Evolutionary conservation across 2,888 invertebrate genomes (phyloP), one percentile per base, ranked within the genome.

Genomic region (Acrobasis consociella): DNA sequence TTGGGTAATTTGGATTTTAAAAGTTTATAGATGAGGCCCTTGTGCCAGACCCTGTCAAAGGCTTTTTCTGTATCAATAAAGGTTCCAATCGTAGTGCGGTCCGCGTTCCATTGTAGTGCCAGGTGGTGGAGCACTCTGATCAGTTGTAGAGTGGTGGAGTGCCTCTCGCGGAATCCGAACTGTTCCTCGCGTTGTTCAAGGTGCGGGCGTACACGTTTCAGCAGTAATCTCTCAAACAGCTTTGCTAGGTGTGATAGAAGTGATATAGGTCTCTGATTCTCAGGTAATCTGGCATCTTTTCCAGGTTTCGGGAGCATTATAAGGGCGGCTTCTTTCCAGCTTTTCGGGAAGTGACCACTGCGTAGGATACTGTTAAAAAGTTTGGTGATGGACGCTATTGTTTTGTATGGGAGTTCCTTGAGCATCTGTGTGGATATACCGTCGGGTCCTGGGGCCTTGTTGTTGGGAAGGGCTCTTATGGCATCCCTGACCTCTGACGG

Each of bases 21-120:
- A 9, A 77, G 55, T 50, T 77, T 78, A 62, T 61, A 70, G 0
- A 76, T 8, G 1, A 79, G 71, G 3, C 78, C 75, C 0, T 61
- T 52, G 60, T 78, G 76, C 77, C 77, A 76, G 0, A 80, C 75
- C 0, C 69, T 31, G 61, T 78, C 76, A 63, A 80, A 76, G 5
- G 75, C 72, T 62, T 77, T 75, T 59, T 71, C 74, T 62, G 76
- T 70, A 62, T 77, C 74, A 0, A 76, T 67, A 56, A 75, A 70
- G 2, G 75, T 73, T 9, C 69, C 71, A 9, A 62, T 71, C 1
- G 67, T 37, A 49, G 39, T 38, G 15, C 65, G 63, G 0, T 50
- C 51, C 52, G 59, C 66, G 62, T 75, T 78, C 0, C 22, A 0
- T 5, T 65, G 60, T 5, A 58, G 58, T 0, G 71, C 60, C 2